phyloP scores from a whole-genome alignment of 2,113 vertebrate species.

The Fregata magnificens region DNA sequence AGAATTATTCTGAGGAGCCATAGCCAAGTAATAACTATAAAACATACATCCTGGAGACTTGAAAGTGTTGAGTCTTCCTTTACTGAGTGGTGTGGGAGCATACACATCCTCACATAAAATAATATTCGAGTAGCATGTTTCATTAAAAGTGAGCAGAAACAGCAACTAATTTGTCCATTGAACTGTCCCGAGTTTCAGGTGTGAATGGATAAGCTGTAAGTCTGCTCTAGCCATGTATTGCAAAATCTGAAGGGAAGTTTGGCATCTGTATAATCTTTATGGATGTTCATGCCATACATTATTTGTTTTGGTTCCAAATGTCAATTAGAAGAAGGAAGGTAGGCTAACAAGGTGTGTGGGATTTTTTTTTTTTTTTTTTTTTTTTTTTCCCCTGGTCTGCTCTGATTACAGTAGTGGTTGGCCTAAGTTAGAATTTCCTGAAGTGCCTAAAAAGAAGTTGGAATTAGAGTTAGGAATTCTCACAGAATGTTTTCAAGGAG shows the following conservation, averaged over 20 bases:
- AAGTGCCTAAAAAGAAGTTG: background rate
- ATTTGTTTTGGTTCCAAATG: background rate
- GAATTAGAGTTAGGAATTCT: background rate
- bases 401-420: background rate
- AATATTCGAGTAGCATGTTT: background rate
- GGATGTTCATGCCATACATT: background rate
- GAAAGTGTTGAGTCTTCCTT: background rate
- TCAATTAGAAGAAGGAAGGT: background rate
- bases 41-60: background rate
- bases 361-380: too few relatives aligned
- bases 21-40: background rate
- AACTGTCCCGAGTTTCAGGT: background rate
- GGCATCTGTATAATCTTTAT: background rate
- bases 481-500: background rate
- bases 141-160: background rate
- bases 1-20: background rate
- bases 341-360: background rate
- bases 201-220: background rate
- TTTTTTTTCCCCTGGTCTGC: background rate
- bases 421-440: background rate
- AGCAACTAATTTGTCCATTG: background rate
- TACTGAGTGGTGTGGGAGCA: background rate
- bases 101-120: background rate
- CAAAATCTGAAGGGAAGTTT: background rate
- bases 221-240: background rate